Conservation (phyloP, 2,797 vertebrate species). For the Phrynocephalus guinanensis region DNA sequence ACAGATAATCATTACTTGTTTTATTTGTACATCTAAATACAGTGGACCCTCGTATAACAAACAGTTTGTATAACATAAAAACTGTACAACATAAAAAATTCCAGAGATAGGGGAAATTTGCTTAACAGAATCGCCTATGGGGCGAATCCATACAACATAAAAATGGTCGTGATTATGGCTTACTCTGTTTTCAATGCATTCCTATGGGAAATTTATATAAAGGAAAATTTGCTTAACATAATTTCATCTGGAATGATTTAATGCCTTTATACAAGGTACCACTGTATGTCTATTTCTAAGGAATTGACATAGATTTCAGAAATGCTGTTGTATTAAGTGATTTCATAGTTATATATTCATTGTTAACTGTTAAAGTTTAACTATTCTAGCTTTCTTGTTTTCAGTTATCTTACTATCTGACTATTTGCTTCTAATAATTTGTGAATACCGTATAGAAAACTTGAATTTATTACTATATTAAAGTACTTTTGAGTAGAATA, state of each 20-base stretch:
- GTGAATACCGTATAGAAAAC: not conserved
- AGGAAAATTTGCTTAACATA: too few species aligned
- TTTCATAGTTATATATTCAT: not conserved
- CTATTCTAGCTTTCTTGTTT: not conserved
- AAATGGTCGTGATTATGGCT: too few species aligned
- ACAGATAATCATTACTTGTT: not conserved
- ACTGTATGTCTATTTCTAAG: not conserved
- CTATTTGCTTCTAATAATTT: not conserved
- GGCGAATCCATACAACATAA: too few species aligned
- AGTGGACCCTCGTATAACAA: too few species aligned
- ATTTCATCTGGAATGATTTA: too few species aligned
- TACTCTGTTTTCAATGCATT: too few species aligned
- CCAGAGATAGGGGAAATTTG: too few species aligned
- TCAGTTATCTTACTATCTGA: not conserved
- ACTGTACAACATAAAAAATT: too few species aligned
- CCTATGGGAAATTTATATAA: too few species aligned
- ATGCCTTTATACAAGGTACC: too few species aligned
- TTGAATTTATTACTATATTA: conserved; percentile 3
- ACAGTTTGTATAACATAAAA: too few species aligned
- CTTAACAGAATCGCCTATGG: too few species aligned
- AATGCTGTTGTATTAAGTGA: not conserved
- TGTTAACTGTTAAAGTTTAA: not conserved
- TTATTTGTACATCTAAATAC: not conserved
- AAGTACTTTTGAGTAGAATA: not conserved
- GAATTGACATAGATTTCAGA: not conserved